A percentile compares a stretch with the other conserved stretches of the same genome.
phyloP scores from a whole-genome alignment of 2,113 vertebrate species.

The Trinectes maculatus region DNA sequence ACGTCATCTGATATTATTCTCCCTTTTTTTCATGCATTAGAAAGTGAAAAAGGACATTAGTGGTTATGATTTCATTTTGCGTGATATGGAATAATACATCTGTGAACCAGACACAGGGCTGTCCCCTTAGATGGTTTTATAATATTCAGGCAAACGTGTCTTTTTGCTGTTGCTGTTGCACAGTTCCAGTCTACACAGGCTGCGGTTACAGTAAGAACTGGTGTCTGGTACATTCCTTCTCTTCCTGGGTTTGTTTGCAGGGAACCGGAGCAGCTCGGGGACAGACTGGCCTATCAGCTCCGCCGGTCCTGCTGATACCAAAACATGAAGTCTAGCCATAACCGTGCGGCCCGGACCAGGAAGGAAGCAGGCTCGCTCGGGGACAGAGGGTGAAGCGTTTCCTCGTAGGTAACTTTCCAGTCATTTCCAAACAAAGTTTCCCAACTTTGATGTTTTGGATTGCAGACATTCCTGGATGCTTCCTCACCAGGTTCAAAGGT shows the following conservation, averaged over 20 bases:
- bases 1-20: background rate
- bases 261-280: constrained; percentile 54
- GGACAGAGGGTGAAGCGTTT: constrained; percentile 4
- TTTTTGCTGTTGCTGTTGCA: constrained; percentile 20
- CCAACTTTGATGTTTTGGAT: constrained; percentile 54
- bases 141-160: background rate
- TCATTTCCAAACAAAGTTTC: background rate
- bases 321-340: constrained; percentile 54
- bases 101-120: too few species aligned
- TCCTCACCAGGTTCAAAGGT: constrained; percentile 41
- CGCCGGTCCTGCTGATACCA: constrained; percentile 54
- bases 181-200: constrained; percentile 32
- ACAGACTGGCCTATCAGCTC: constrained; percentile 55
- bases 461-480: constrained; percentile 58
- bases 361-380: constrained; percentile 46
- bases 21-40: background rate
- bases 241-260: constrained; percentile 89
- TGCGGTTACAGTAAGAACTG: constrained; percentile 77
- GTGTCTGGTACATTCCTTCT: constrained; percentile 81
- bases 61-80: background rate
- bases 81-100: background rate
- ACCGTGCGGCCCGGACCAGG: constrained; percentile 34
- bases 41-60: background rate
- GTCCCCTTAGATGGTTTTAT: too few species aligned
- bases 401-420: constrained; percentile 25